Base-by-base conservation (phyloP, 2,888 invertebrate genomes). In the Diploptera punctata region DNA sequence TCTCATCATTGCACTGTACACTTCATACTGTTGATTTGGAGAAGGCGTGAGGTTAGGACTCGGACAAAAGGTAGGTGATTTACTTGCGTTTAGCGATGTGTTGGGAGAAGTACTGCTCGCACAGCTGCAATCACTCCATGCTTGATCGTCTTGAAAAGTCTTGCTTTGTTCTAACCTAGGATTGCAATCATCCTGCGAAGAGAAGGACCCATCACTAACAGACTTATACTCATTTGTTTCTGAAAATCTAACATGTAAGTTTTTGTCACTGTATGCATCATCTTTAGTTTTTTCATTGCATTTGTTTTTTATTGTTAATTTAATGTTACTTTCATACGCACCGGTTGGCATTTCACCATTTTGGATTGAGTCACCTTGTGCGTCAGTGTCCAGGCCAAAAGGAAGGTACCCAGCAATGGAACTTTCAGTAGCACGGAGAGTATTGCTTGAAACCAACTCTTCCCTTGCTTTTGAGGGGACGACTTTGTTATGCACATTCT, bases 381-480 rank as follows among this genome's bases (percentile, higher is more conserved):
- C 79, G 68, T 82, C 81, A 24, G 10, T 5, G 33, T 82, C 78
- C 74, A 82, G 82, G 77, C 82, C 79, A 3, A 82, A 82, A 72
- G 81, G 82, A 60, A 81, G 77, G 72, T 80, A 81, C 19, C 38
- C 33, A 21, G 7, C 62, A n/a, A 19, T 29, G 31, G 62, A 38
- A n/a, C 21, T 24, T 21, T 21, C 13, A n/a, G 29, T 33, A 26
- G 21, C 2, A 16, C n/a, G 43, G 18, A 16, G 21, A 52, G 38
- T 26, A 24, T 33, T 44, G 18, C 43, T 18, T n/a, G 21, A 29
- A 4, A 47, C 29, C 9, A 33, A 5, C 31, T 47, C 16, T n/a
- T 38, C 21, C 21, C 52, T 13, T 33, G 18, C 2, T 43, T 29
- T 18, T 1, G 16, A 29, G 26, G 26, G 29, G 13, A n/a, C 26